Conservation (phyloP, 2,888 invertebrate species). For the Troides aeacus region DNA sequence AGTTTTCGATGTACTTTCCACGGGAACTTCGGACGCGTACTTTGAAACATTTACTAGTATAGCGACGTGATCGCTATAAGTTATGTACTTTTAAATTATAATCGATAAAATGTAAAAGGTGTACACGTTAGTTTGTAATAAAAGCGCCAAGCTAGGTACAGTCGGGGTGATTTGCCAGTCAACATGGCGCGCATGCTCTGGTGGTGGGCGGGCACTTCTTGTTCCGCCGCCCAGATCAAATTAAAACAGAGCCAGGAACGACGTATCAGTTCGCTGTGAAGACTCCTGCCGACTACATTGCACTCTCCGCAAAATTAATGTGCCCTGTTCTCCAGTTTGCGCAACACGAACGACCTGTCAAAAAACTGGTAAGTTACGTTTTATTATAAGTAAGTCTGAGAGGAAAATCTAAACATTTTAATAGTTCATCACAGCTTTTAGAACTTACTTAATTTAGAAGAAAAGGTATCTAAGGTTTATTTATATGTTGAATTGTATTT, state of each 20-base stretch:
- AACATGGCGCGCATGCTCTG: constrained; percentile 22
- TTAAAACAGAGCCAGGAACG: background rate
- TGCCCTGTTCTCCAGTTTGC: background rate
- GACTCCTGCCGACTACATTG: constrained; percentile 3
- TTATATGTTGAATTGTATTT: too few species aligned
- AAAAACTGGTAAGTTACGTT: too few species aligned
- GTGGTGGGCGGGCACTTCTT: constrained; percentile 26
- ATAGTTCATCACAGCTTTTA: too few species aligned
- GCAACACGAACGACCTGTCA: background rate
- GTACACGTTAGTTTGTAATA: background rate
- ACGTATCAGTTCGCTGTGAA: constrained; percentile 13
- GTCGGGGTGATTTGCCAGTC: background rate
- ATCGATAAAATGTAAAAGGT: background rate
- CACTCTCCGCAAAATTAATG: background rate
- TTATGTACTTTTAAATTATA: background rate
- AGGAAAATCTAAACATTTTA: too few species aligned
- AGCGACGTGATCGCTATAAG: background rate
- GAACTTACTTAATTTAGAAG: too few species aligned
- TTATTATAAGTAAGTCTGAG: too few species aligned
- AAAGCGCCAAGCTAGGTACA: background rate
- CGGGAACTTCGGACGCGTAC: background rate
- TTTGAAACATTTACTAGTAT: background rate
- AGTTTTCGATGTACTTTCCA: background rate
- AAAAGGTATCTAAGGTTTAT: too few species aligned
- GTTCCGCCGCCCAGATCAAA: constrained; percentile 22